Conservation (phyloP, 2,888 invertebrate genomes). For the Drosophila multiciliata region DNA sequence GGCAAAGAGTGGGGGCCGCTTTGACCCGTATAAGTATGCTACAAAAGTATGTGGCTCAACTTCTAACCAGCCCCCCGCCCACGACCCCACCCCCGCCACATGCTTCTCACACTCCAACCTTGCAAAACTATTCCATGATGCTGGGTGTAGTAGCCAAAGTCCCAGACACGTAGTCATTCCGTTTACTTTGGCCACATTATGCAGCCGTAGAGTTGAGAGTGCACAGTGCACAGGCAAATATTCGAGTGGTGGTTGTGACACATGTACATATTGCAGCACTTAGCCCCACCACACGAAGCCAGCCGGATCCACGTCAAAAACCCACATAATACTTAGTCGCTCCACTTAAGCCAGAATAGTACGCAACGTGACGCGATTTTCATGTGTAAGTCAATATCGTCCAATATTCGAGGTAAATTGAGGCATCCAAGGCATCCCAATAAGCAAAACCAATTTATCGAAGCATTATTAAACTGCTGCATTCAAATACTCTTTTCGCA, state of each 20-base stretch:
- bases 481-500: conserved; percentile 19
- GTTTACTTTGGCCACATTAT: conserved; percentile 27
- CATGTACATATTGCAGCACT: conserved; percentile 77
- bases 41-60: conserved; percentile 48
- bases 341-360: conserved; percentile 36
- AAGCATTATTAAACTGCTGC: neutral
- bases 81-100: neutral
- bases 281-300: conserved; percentile 29
- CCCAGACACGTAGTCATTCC: conserved; percentile 45
- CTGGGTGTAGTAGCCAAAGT: conserved; percentile 33
- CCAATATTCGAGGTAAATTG: conserved; percentile 9
- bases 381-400: conserved; percentile 43
- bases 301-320: neutral
- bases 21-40: conserved; percentile 77
- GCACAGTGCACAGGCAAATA: conserved; percentile 65
- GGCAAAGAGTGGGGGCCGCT: conserved; percentile 40
- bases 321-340: conserved; percentile 19
- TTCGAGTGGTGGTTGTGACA: conserved; percentile 72
- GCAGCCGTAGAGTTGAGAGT: conserved; percentile 37
- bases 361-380: conserved; percentile 49
- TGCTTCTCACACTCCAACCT: neutral
- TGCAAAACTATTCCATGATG: neutral
- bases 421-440: neutral
- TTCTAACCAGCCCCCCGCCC: neutral
- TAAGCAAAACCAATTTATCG: conserved; percentile 19